These are phyloP conservation scores for Peromyscus leucopus DNA, from an alignment of 2,113 vertebrate species.

Conservation along the genomic window DNA sequence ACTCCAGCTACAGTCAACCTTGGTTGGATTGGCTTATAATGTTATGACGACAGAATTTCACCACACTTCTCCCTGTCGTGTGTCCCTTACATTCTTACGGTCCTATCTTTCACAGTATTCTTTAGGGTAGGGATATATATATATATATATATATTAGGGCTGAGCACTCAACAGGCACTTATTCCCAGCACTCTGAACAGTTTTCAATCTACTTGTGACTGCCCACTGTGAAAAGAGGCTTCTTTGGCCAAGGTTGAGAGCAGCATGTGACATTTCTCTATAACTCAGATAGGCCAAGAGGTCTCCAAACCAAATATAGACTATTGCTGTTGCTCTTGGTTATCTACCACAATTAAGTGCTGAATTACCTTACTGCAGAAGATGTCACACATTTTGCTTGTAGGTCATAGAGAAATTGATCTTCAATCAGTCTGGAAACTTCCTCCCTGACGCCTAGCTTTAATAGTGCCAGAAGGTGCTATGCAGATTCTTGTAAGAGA, in stretches of 20 bases:
- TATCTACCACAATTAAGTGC: neutral
- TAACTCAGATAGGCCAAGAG: neutral
- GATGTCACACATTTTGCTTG: neutral
- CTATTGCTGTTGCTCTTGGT: neutral
- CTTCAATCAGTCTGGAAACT: neutral
- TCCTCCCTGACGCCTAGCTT: neutral
- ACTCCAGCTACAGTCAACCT: neutral
- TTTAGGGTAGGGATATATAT: accelerated
- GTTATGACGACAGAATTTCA: neutral
- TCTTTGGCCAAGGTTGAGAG: neutral
- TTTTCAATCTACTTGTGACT: neutral
- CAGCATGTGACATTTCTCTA: neutral
- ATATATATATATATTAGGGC: too few relatives aligned
- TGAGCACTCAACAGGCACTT: neutral
- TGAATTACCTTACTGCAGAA: neutral
- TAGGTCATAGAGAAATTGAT: neutral
- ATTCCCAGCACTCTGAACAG: neutral
- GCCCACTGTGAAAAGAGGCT: neutral
- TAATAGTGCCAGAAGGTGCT: neutral
- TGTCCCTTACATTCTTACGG: neutral
- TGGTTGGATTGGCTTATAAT: neutral
- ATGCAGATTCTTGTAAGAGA: neutral
- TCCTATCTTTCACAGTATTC: neutral
- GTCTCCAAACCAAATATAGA: neutral
- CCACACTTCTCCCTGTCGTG: neutral